Evolutionary conservation across 2,888 invertebrate species (phyloP).

Genomic region (Tetanocera ferruginea): DNA sequence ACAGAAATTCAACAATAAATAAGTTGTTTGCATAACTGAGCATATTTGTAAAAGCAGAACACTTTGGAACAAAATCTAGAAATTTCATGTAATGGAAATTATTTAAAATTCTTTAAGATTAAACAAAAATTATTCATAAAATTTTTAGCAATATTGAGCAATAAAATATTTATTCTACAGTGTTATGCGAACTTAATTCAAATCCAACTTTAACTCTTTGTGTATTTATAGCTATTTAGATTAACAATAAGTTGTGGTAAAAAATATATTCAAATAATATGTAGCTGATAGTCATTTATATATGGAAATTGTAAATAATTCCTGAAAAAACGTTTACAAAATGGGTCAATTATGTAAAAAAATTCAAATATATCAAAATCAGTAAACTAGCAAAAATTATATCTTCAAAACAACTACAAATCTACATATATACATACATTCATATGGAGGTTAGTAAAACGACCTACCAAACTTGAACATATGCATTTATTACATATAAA

Average conservation of each 20-base stretch:
- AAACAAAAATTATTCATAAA: no score
- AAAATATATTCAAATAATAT: background rate
- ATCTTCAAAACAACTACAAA: background rate
- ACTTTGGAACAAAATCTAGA: no score
- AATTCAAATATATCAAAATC: background rate
- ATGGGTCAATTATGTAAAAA: slow-evolving; percentile 27
- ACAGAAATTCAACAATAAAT: background rate
- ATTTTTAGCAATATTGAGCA: background rate
- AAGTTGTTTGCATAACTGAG: no score
- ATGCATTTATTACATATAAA: slow-evolving; percentile 33
- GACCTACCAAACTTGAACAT: slow-evolving; percentile 16
- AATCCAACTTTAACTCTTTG: background rate
- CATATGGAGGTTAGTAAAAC: background rate
- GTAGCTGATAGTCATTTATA: slow-evolving; percentile 51
- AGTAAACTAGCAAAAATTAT: background rate
- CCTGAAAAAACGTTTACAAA: background rate
- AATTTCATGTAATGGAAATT: no score
- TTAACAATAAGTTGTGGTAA: background rate
- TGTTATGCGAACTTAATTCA: background rate
- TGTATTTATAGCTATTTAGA: background rate
- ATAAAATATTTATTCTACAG: background rate
- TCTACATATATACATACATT: slow-evolving; percentile 6
- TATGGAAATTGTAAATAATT: slow-evolving; percentile 29
- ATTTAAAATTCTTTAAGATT: no score
- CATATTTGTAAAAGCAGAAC: no score